phyloP scores from a whole-genome alignment of 2,113 vertebrate species.

The Pardalotus punctatus region DNA sequence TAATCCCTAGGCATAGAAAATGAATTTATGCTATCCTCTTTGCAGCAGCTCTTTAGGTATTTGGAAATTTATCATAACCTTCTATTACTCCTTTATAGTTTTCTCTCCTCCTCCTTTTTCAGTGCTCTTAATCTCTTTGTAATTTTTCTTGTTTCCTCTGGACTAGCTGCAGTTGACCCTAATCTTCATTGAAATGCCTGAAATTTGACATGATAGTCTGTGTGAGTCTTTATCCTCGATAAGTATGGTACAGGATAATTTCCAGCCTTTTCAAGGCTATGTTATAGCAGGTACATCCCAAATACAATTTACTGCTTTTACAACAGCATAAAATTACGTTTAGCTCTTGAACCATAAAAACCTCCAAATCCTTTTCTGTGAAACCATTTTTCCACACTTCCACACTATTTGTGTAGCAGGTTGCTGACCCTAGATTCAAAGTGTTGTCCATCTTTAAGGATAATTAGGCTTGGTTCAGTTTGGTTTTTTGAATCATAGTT shows the following conservation, averaged over 20 bases:
- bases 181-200: background rate
- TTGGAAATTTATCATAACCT: background rate
- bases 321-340: background rate
- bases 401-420: background rate
- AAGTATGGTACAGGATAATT: background rate
- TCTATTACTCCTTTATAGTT: background rate
- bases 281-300: background rate
- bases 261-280: background rate
- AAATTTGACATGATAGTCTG: background rate
- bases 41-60: background rate
- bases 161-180: background rate
- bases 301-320: slow-evolving; percentile 10
- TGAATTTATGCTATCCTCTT: background rate
- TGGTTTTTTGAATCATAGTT: background rate
- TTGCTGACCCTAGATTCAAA: background rate
- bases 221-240: background rate
- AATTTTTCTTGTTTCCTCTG: background rate
- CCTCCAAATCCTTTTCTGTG: background rate
- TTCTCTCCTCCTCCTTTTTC: background rate
- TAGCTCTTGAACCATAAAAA: background rate
- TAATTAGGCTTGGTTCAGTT: background rate
- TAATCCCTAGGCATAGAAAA: slow-evolving; percentile 3
- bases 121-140: background rate
- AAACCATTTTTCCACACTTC: background rate
- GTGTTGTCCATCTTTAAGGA: background rate